Evolutionary conservation across 2,797 vertebrate species (phyloP), one percentile per base, ranked within the genome.

Genomic region (Lagocephalus sceleratus): DNA sequence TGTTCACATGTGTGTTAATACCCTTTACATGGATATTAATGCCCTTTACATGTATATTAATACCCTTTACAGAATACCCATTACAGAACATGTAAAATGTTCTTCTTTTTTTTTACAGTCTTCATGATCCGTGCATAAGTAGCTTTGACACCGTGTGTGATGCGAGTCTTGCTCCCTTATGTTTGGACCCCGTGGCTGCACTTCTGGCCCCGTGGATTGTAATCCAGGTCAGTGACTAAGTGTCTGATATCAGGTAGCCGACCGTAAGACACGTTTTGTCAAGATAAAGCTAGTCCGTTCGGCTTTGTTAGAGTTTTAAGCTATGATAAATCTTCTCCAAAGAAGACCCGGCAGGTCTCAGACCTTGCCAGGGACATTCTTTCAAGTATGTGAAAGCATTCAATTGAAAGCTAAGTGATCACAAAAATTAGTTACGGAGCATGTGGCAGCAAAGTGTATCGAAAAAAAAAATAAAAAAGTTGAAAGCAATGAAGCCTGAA

Each of bases 401-500:
- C 75, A 80, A 54, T 84, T 74, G 66, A 81, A 83, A 81, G 66
- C 64, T 76, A 78, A 79, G 73, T 76, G 63, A 78, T 84, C 58
- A 63, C 71, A 82, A 71, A 73, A 84, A 83, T 78, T 73, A 64
- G 74, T 73, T 74, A 56, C 35, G 23, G 49, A 71, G 60, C 68
- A 78, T 82, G 83, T 73, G 68, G 60, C 65, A 75, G 57, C 58
- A 63, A 71, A 82, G 84, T 85, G 60, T 5, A 19, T 3, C 5
- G 40, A 42, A 63, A 51, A 47, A 75, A 85, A 76, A 56, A 65
- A 53, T n/a, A 63, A 73, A 84, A 90, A 88, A 73, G 60, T 78
- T 60, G 32, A 73, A 82, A 73, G 43, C 87, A 83, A 56, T 73
- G 64, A 81, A 83, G 86, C 45, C 73, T 49, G 40, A 89, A 89